Percentiles rank a stretch among this genome's conserved stretches.
Conservation (phyloP, 2,888 invertebrate species). For the Fissipunctia ypsillon region DNA sequence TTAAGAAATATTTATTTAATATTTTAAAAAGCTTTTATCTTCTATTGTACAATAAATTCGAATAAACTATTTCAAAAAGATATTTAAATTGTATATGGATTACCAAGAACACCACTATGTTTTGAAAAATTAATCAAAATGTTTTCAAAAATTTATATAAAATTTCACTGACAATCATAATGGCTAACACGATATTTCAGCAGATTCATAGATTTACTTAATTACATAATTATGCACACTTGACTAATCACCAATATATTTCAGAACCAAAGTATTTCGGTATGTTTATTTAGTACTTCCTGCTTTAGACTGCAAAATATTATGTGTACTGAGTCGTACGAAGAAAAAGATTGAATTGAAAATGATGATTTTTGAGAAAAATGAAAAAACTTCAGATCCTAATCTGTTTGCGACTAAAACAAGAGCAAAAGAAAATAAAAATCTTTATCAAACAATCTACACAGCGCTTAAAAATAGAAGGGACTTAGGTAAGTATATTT, state of each 20-base stretch:
- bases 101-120: background rate
- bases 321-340: background rate
- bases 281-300: no score
- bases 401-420: background rate
- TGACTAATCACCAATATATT: no score
- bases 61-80: background rate
- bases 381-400: accelerated
- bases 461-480: constrained; percentile 10
- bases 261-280: no score
- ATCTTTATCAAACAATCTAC: background rate
- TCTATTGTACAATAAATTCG: constrained; percentile 25
- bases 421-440: background rate
- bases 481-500: constrained; percentile 34
- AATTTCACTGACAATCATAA: no score
- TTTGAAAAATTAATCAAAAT: background rate
- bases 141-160: no score
- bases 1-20: background rate
- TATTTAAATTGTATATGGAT: no score
- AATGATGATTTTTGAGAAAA: background rate
- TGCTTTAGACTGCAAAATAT: background rate
- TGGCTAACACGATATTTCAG: no score
- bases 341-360: background rate
- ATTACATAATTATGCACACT: no score
- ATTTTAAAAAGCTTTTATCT: constrained; percentile 15
- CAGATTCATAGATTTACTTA: no score